Conservation (phyloP, 1,140 invertebrate genomes). For the Amyelois transitella region DNA sequence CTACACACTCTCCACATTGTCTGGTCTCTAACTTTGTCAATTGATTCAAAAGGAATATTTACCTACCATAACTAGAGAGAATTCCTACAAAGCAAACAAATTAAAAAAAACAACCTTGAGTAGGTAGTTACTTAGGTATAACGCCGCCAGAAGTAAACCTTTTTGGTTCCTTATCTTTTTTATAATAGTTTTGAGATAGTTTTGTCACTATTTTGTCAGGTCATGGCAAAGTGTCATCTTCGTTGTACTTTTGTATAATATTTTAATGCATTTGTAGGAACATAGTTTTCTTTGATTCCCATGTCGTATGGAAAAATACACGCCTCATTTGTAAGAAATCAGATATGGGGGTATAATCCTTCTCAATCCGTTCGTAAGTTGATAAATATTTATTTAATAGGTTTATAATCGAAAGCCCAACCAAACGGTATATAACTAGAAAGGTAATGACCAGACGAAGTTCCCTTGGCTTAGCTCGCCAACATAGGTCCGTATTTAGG, state of each 20-base stretch:
- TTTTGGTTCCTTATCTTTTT: too few relatives aligned
- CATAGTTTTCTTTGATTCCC: neutral
- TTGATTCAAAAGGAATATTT: too few relatives aligned
- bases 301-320: conserved; percentile 66
- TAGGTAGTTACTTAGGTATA: too few relatives aligned
- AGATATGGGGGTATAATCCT: conserved; percentile 66
- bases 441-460: neutral
- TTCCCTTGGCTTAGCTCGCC: neutral
- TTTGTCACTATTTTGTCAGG: too few relatives aligned
- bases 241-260: conserved; percentile 12
- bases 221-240: neutral
- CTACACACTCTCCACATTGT: too few relatives aligned
- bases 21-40: too few relatives aligned
- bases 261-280: neutral
- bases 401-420: too few relatives aligned
- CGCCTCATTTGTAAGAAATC: conserved; percentile 55
- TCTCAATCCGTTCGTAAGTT: conserved; percentile 55
- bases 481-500: neutral
- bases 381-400: neutral
- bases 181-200: too few relatives aligned
- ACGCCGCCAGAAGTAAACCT: too few relatives aligned
- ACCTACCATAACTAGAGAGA: too few relatives aligned
- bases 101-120: too few relatives aligned
- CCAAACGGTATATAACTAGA: neutral
- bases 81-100: too few relatives aligned